Conservation (phyloP, 2,888 invertebrate genomes). For the Eupithecia abbreviata region DNA sequence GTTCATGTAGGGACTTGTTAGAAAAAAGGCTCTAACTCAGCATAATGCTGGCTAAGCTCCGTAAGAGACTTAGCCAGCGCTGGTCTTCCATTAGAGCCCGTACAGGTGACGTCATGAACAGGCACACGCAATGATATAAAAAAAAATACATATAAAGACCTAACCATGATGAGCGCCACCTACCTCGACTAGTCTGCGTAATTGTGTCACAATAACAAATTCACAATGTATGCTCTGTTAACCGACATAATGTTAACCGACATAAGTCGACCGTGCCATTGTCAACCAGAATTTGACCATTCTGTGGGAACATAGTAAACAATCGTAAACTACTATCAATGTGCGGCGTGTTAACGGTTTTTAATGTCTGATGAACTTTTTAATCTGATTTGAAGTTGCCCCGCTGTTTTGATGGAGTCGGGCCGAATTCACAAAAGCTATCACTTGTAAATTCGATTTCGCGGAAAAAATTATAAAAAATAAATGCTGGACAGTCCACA, state of each 20-base stretch:
- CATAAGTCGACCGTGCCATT: slow-evolving; percentile 35
- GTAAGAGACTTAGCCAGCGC: too few species aligned
- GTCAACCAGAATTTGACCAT: slow-evolving; percentile 27
- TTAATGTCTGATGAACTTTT: background rate
- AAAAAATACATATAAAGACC: background rate
- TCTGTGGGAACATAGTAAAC: slow-evolving; percentile 19
- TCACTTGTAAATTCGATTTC: background rate
- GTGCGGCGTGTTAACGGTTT: background rate
- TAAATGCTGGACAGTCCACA: too few species aligned
- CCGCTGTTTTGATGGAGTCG: background rate
- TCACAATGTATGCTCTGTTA: slow-evolving; percentile 36
- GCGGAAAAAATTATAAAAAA: background rate
- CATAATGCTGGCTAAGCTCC: too few species aligned
- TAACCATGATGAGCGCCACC: background rate
- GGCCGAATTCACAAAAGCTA: background rate
- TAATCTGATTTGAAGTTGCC: background rate
- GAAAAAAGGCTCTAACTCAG: too few species aligned
- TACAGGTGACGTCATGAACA: too few species aligned
- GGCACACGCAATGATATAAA: too few species aligned
- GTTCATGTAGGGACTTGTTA: too few species aligned
- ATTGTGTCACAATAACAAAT: slow-evolving; percentile 24
- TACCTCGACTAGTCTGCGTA: background rate
- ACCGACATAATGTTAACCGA: slow-evolving; percentile 38
- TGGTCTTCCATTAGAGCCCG: too few species aligned
- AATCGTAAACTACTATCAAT: background rate